phyloP scores from a whole-genome alignment of 2,113 vertebrate genomes.

The Myiozetetes cayanensis region DNA sequence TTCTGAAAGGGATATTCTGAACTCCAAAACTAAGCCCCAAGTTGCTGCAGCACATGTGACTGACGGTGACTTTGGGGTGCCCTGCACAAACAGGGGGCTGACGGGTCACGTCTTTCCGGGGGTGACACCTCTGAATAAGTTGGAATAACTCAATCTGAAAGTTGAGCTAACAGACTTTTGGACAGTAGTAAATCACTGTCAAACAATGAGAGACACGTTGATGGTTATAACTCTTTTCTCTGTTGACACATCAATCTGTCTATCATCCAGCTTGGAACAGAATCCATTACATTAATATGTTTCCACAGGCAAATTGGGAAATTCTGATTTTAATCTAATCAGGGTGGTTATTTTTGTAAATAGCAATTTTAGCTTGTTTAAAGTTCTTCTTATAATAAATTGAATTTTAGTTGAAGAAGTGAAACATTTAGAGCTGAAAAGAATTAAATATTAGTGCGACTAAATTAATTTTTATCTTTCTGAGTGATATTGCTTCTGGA shows the following conservation, averaged over 20 bases:
- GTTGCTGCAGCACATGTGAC: no score
- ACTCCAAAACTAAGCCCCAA: background rate
- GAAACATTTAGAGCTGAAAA: background rate
- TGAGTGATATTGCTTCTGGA: background rate
- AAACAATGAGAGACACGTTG: conserved; percentile 35
- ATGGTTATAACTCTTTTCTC: conserved; percentile 41
- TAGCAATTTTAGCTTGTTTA: conserved; percentile 34
- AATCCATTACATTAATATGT: conserved; percentile 43
- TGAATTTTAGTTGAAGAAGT: background rate
- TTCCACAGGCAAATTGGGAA: conserved; percentile 45
- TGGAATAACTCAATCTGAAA: background rate
- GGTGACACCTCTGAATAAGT: background rate
- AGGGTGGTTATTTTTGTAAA: conserved; percentile 15
- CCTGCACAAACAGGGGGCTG: background rate
- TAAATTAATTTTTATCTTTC: background rate
- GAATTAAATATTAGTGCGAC: background rate
- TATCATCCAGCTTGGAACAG: conserved; percentile 9
- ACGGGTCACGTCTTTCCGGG: background rate
- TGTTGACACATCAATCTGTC: conserved; percentile 65
- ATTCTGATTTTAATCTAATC: conserved; percentile 54
- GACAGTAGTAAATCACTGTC: conserved; percentile 55
- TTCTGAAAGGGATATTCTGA: background rate
- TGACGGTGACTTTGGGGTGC: rapidly evolving
- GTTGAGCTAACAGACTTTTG: conserved; percentile 39
- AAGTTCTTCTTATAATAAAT: conserved; percentile 5